Percentiles rank a stretch among this genome's conserved stretches.
These are phyloP conservation scores for Dromas ardeola DNA, from an alignment of 2,113 vertebrate species.

Conservation along the genomic window DNA sequence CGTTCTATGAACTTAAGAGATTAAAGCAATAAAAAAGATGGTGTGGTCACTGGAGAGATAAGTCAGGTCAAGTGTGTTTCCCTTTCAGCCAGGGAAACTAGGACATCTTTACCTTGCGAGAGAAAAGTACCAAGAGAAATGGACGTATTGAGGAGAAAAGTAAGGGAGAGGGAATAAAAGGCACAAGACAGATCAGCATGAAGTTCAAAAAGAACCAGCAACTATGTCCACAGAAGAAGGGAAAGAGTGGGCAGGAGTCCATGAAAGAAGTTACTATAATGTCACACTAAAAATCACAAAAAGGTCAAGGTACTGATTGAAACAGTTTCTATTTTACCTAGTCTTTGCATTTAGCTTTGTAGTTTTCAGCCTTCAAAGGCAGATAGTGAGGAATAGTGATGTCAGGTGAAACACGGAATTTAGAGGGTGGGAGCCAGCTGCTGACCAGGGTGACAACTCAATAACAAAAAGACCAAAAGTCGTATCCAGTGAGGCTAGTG, in stretches of 20 bases:
- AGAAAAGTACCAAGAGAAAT: background rate
- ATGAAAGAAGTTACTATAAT: background rate
- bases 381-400: background rate
- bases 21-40: background rate
- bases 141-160: background rate
- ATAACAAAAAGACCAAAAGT: background rate
- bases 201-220: background rate
- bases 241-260: background rate
- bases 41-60: background rate
- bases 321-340: background rate
- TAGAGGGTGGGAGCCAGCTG: background rate
- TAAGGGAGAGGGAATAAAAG: background rate
- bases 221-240: background rate
- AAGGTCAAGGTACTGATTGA: background rate
- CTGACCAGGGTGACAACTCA: background rate
- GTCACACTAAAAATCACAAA: background rate
- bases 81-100: background rate
- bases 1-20: background rate
- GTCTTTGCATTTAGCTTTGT: background rate
- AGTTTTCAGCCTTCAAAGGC: background rate
- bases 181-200: background rate
- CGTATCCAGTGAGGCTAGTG: background rate
- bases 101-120: background rate
- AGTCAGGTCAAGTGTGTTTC: background rate
- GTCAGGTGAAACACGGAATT: background rate